Base-by-base conservation (phyloP, 37 sponge, comb jelly and placozoan genomes). In the Diacarnus erythraeanus region DNA sequence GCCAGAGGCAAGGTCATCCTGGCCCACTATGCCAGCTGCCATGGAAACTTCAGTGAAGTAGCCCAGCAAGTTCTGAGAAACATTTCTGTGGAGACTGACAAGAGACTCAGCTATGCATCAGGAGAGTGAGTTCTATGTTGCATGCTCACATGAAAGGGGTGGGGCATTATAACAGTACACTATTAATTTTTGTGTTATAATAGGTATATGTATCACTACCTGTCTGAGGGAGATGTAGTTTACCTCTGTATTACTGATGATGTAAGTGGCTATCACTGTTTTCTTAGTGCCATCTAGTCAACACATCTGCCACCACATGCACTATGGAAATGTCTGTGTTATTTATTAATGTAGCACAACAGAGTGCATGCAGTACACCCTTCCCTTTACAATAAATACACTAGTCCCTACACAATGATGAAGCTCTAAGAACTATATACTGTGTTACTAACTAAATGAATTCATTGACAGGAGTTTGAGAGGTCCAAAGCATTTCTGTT, bases 161-260 rank as follows among this genome's bases (percentile, higher is more conserved):
- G 51, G n/a, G n/a, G 15, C n/a, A 21, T 64, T 18, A 8, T 20
- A 21, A 34, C 18, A 23, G 30, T 71, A 21, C 61, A 60, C 25
- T 35, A 26, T 40, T 30, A n/a, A 18, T 54, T 20, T 64, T 27
- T 37, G 26, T 22, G 5, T 25, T 17, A 38, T 36, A 18, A n/a
- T 68, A 92, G 93, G 43, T 92, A 92, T 69, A 80, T 92, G 85
- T 88, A 90, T 39, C 93, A 92, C 71, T 92, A 92, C 65, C 36
- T 92, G 5, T 76, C 76, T 71, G 80, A 88, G 41, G 95, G 82
- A 31, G 89, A 66, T 2, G 30, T 94, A 17, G 61, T 94, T 20
- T 88, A 86, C 71, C 22, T 94, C 31, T 94, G 95, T 77, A 94
- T 94, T 51, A 85, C 95, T 54, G 91, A 87, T 59, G 92, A 90